Evolutionary conservation across 2,797 vertebrate species (phyloP), one percentile per base, ranked within the genome.

Genomic region (Poeciliopsis paucimaculata): DNA sequence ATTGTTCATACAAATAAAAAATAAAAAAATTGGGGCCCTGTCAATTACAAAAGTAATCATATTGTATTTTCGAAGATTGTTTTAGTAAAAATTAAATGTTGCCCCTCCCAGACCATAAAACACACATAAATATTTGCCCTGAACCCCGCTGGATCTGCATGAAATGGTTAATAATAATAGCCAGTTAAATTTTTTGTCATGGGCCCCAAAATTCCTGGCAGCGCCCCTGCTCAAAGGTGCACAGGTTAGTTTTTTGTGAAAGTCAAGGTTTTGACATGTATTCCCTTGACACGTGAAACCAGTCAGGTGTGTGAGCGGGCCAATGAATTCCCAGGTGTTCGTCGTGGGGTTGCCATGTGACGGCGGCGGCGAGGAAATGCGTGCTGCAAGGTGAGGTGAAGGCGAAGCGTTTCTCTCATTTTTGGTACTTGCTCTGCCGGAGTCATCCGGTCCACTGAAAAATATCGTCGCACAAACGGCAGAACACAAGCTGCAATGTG

Each of bases 391-490:
- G 79, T 70, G 86, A 85, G 49, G 49, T 0, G 49, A 26, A 47
- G 62, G 78, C 82, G 87, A 80, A 90, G 90, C 78, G 78, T 72
- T 57, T 80, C 73, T 47, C 55, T 62, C 46, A 62, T 73, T 31
- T 76, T 62, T 47, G 75, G 78, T 90, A 83, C 93, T 92, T 93
- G 81, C 86, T 87, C 77, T 85, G 79, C 86, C 77, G 49, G 76
- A 91, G 89, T 93, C 91, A 89, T 91, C 89, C 86, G 83, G 83
- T 77, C 57, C 0, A 70, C 84, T 57, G 43, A 90, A 94, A 94
- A 91, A 23, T 91, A 90, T 81, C 86, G 13, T 46, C 2, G 79
- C 84, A 79, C 87, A 90, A 91, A 89, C 88, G 87, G 77, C 78
- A 60, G n/a, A 66, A 87, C 83, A 88, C 89, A 87, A 88, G 76